phyloP scores from a whole-genome alignment of 2,113 vertebrate genomes.

The Rhinogobius similis region DNA sequence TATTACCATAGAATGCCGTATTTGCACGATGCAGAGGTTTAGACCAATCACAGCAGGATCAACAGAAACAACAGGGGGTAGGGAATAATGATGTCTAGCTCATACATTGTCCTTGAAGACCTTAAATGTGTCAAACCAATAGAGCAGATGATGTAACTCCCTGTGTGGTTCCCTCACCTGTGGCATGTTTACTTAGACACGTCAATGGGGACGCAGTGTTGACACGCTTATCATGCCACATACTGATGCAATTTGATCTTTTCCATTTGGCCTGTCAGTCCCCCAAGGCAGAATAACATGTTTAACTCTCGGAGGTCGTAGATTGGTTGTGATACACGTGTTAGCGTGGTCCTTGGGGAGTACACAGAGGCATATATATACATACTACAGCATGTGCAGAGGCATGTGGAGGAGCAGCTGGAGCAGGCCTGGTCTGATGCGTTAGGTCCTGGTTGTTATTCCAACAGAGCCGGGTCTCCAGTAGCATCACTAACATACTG shows the following conservation, averaged over 20 bases:
- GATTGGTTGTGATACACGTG: constrained; percentile 14
- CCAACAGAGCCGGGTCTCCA: constrained; percentile 98
- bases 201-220: constrained; percentile 8
- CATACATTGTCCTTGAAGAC: constrained; percentile 27
- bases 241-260: constrained; percentile 28
- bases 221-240: constrained; percentile 28
- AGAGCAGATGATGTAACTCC: constrained; percentile 25
- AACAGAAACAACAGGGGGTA: constrained; percentile 22
- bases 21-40: not conserved
- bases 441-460: constrained; percentile 90
- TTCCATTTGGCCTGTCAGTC: constrained; percentile 10
- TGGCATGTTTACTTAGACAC: constrained; percentile 16
- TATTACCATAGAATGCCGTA: not conserved
- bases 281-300: not conserved
- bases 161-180: constrained; percentile 15
- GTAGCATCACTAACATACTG: constrained; percentile 89
- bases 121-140: constrained; percentile 46
- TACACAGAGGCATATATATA: not conserved
- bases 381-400: not conserved
- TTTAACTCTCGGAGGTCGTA: not conserved
- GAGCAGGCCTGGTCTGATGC: constrained; percentile 47
- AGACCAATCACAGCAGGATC: not conserved
- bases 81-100: constrained; percentile 29
- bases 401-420: constrained; percentile 5
- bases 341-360: not conserved